Evolutionary conservation across 1,140 invertebrate species (phyloP), one percentile per base, ranked within the genome.

Genomic region (Polyergus mexicanus): DNA sequence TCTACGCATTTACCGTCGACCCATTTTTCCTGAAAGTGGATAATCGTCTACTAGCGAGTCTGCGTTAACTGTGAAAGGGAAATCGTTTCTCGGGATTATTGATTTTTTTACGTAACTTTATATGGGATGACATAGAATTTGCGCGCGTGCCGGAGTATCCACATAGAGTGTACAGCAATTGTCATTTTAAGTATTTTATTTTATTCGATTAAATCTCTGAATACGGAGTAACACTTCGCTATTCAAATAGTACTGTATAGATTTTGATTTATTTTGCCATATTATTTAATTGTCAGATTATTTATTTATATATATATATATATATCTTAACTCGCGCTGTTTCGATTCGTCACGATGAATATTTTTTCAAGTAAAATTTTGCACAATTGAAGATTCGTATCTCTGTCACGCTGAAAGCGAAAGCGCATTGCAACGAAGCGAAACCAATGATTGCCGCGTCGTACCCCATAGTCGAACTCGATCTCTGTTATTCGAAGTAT

Each of bases 381-480:
- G 35, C 72, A 38, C 35, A 41, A 76, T 41, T 19, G 22, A 38
- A 62, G 38, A 74, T 74, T 47, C 54, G 10, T 62, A 76, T 76
- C 58, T 56, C 54, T 41, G 56, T 75, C 56, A 60, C 38, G 35
- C 35, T 76, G 54, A 76, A 60, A 76, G 72, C 35, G 72, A 76
- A 62, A 76, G 72, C 56, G 56, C 35, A 25, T n/a, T 38, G 35
- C 56, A 62, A 16, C 72, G 56, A 76, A 76, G 72, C 54, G 56
- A 76, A 41, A 76, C 54, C 56, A 56, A 60, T 58, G 35, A 75
- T 75, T 35, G 11, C 8, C 35, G n/a, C 56, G 16, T 62, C 4
- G 22, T 76, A 28, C 16, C 13, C 16, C 13, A 51, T 51, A 51
- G 47, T 51, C 19, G 47, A 51, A 51, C 4, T 51, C 47, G 4